Percentiles rank a stretch among this genome's conserved stretches.
Conservation (phyloP, 1,140 invertebrate genomes). For the Drosophila busckii region DNA sequence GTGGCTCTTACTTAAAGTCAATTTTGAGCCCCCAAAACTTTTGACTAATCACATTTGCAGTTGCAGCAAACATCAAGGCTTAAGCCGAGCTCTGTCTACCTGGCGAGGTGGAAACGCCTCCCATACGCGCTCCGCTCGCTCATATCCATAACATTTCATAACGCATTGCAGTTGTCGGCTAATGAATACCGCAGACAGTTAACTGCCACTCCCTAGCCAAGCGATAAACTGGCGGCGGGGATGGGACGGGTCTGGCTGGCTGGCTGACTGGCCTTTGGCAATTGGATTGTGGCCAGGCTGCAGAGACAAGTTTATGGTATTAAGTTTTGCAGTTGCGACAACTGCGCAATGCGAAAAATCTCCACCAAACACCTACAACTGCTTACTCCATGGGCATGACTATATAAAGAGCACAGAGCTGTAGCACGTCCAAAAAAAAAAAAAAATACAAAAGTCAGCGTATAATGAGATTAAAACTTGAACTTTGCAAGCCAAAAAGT, state of each 20-base stretch:
- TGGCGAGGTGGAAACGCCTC: conserved; percentile 10
- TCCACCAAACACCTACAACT: conserved; percentile 52
- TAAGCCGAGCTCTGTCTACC: conserved; percentile 15
- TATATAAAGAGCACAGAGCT: conserved; percentile 8
- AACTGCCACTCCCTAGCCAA: conserved; percentile 3
- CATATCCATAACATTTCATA: conserved; percentile 38
- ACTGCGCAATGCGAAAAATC: conserved; percentile 58
- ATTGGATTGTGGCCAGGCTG: conserved; percentile 69
- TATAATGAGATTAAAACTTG: conserved; percentile 77
- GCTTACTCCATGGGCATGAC: too few relatives aligned
- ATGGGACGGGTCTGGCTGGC: background rate
- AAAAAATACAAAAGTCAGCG: conserved; percentile 77
- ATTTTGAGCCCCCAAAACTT: background rate
- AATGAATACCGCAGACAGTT: conserved; percentile 59
- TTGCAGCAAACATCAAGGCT: conserved; percentile 1
- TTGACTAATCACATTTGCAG: conserved; percentile 13
- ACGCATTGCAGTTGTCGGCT: conserved; percentile 29
- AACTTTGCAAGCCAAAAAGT: conserved; percentile 69
- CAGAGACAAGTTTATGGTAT: conserved; percentile 59
- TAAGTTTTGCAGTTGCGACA: conserved; percentile 56
- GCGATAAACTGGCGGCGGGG: too few relatives aligned
- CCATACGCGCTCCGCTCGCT: background rate
- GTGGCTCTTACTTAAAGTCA: too few relatives aligned
- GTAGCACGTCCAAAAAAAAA: conserved; percentile 52
- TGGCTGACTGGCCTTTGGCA: conserved; percentile 44